These are phyloP conservation scores for Polymixis lichenea DNA, from an alignment of 2,888 invertebrate genomes.

Conservation along the genomic window DNA sequence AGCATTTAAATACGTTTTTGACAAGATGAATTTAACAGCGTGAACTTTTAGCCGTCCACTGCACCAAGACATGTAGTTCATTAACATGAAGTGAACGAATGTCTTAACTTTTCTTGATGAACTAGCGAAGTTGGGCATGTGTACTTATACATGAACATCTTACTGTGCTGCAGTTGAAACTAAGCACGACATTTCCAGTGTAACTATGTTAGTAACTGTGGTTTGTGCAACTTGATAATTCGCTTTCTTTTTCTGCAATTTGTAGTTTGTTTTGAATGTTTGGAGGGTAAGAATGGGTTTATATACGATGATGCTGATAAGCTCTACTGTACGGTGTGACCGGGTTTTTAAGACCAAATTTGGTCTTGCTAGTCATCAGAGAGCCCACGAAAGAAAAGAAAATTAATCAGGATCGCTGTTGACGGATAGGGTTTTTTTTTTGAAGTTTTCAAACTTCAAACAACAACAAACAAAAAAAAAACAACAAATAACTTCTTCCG, in stretches of 20 bases:
- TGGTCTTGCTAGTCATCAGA: no score
- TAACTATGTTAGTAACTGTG: not conserved
- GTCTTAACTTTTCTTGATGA: slow-evolving; percentile 54
- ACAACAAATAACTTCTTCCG: no score
- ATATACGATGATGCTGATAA: no score
- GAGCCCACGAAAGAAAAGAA: no score
- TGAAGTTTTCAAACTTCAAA: no score
- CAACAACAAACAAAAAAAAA: no score
- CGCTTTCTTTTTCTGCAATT: not conserved
- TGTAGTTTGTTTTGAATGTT: no score
- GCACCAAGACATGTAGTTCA: slow-evolving; percentile 36
- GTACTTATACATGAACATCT: slow-evolving; percentile 12
- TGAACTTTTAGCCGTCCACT: slow-evolving; percentile 2
- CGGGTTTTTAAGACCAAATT: no score
- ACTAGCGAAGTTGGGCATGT: slow-evolving; percentile 37
- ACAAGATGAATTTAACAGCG: not conserved
- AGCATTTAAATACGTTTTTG: slow-evolving; percentile 1
- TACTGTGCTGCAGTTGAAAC: slow-evolving; percentile 4
- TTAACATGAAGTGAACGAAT: slow-evolving; percentile 56
- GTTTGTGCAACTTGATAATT: slow-evolving; percentile 4
- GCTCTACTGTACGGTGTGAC: no score
- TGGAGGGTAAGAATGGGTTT: no score
- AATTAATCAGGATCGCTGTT: no score
- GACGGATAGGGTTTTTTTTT: no score
- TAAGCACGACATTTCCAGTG: slow-evolving; percentile 10